Conservation (phyloP, 2,888 invertebrate species). For the Napeogenes inachia region DNA sequence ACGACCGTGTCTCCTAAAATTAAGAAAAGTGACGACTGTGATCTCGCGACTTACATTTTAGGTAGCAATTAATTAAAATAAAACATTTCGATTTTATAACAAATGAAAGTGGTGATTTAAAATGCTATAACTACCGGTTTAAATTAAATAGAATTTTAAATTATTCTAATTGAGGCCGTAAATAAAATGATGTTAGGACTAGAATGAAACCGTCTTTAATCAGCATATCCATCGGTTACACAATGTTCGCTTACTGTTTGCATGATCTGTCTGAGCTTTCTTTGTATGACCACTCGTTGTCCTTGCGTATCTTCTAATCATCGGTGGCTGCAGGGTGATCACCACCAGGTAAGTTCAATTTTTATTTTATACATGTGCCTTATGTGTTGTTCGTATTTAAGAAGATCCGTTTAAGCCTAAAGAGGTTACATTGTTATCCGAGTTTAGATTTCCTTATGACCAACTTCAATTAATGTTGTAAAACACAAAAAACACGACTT, state of each 20-base stretch:
- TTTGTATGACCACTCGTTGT: constrained; percentile 27
- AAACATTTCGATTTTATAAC: neutral
- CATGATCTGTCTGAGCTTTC: constrained; percentile 39
- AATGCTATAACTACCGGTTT: neutral
- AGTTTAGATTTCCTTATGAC: no score
- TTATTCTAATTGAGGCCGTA: constrained; percentile 5
- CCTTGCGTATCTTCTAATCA: constrained; percentile 16
- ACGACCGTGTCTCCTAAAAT: constrained; percentile 17
- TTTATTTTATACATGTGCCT: neutral
- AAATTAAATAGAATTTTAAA: neutral
- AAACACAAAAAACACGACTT: no score
- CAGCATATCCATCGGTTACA: constrained; percentile 15
- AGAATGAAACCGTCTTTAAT: neutral
- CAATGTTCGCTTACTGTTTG: constrained; percentile 37
- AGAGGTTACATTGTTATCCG: no score
- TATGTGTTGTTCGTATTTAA: neutral
- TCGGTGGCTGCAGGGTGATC: constrained; percentile 5
- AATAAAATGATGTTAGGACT: constrained; percentile 8
- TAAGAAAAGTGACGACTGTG: constrained; percentile 28
- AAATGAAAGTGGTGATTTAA: constrained; percentile 1
- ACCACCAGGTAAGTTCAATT: constrained; percentile 25
- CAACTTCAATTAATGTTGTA: no score
- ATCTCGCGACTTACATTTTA: constrained; percentile 15
- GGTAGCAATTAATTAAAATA: neutral
- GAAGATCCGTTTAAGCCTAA: neutral